A percentile compares a stretch with the other conserved stretches of the same genome.
Evolutionary conservation across 2,797 vertebrate species (phyloP).

Genomic region (Peromyscus melanophrys): DNA sequence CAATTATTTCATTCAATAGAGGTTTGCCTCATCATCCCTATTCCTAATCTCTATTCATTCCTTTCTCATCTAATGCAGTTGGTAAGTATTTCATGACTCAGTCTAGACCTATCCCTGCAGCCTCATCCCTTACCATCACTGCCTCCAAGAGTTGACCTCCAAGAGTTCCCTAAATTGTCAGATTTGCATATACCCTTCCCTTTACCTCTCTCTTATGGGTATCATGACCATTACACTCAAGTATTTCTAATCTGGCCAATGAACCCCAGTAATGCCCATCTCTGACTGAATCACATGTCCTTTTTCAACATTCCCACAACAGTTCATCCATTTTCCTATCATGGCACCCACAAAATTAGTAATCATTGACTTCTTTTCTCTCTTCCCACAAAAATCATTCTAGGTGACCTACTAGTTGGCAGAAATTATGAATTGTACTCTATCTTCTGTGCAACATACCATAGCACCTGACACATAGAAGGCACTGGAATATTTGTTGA

Average conservation of each 20-base stretch:
- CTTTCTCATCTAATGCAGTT: slow-evolving; percentile 1
- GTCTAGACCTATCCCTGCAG: background rate
- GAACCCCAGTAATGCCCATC: background rate
- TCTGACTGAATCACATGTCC: background rate
- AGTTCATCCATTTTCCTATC: background rate
- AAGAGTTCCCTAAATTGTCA: background rate
- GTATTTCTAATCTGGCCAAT: background rate
- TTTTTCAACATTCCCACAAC: background rate
- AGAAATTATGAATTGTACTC: background rate
- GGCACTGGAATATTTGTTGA: background rate
- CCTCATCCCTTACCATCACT: background rate
- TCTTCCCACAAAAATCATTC: slow-evolving; percentile 8
- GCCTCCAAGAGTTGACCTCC: background rate
- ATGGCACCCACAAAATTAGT: background rate
- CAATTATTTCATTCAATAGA: slow-evolving; percentile 1
- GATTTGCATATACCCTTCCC: background rate
- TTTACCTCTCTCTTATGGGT: background rate
- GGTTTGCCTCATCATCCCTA: background rate
- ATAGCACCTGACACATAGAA: background rate
- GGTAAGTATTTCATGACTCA: background rate
- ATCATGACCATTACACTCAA: background rate
- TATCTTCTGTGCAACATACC: background rate
- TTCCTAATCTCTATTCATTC: background rate
- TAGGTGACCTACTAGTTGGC: background rate
- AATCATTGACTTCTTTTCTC: background rate